Conservation (phyloP, 2,113 vertebrate species). For the Calidris pygmaea region DNA sequence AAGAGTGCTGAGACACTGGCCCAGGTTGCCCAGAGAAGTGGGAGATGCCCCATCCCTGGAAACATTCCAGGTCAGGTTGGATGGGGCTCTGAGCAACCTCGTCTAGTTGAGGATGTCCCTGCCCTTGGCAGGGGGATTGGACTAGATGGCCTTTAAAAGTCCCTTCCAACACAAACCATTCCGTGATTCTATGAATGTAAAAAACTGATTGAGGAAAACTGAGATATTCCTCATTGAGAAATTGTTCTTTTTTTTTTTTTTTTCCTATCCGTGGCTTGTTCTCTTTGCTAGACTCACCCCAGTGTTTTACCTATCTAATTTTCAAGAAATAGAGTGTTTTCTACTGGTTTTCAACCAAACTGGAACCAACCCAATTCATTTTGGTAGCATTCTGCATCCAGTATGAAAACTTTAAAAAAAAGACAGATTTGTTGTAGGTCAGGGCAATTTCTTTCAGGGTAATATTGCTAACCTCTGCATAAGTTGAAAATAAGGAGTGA, state of each 20-base stretch:
- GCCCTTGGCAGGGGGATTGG: no score
- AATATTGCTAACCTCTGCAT: constrained; percentile 43
- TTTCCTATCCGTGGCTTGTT: background rate
- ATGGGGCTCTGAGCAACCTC: background rate
- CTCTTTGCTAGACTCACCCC: background rate
- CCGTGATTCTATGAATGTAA: background rate
- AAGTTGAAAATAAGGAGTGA: constrained; percentile 11
- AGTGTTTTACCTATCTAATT: background rate
- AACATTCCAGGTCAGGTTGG: background rate
- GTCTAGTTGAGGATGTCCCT: background rate
- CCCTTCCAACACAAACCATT: background rate
- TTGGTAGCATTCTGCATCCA: background rate
- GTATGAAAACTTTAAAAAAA: constrained; percentile 2
- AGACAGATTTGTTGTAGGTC: background rate
- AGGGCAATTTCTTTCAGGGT: background rate
- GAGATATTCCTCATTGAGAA: background rate
- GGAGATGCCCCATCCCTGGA: background rate
- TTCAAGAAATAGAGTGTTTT: background rate
- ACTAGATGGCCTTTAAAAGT: background rate
- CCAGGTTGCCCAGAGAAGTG: background rate
- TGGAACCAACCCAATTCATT: constrained; percentile 8
- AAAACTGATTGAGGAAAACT: background rate
- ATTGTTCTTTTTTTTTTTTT: background rate
- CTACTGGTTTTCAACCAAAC: background rate
- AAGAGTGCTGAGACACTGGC: background rate